Evolutionary conservation across 2,113 vertebrate species (phyloP), one percentile per base, ranked within the genome.

Genomic region (Mixornis gularis): DNA sequence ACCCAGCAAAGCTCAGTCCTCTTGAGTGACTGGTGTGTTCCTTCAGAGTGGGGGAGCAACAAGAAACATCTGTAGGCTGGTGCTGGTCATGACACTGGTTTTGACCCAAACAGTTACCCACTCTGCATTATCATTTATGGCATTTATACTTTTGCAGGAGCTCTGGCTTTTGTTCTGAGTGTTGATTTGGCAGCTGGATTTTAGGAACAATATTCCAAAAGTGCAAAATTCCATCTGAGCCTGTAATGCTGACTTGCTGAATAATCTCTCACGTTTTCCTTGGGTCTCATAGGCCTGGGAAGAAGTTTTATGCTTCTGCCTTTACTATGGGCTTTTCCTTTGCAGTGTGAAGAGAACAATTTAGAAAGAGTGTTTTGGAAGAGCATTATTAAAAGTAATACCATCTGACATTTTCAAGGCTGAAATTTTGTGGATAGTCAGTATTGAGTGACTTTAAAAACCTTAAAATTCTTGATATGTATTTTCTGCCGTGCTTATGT

Each of bases 361-460:
- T 68, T 68, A 55, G 27, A 68, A 81, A 41, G 25, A 59, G 34
- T 4, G 1, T 44, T 87, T 89, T 62, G 51, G 82, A 79, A 73
- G 26, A 89, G 17, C 30, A 3, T 44, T 87, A 36, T 89, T 94
- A 69, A 92, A 93, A 95, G 66, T 85, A 87, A 81, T 72, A 52
- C 44, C 34, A 21, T 49, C 66, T 94, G 74, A 41, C 46, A 46
- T 76, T 87, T 87, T 59, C 46, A 59, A 56, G 65, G 62, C 62
- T 85, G 36, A 69, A 87, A 63, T 60, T 46, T 64, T 20, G 19
- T 66, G 77, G 27, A 12, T 63, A 74, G 53, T 87, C 68, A 55
- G 15, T 71, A 63, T 48, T 70, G 71, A 55, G 32, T 83, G 29
- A n/a, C 19, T 80, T 71, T 3, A 9, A 20, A 62, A 59, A 52